These are phyloP conservation scores for Flexamia atlantica DNA, from an alignment of 2,888 invertebrate genomes.

Conservation along the genomic window DNA sequence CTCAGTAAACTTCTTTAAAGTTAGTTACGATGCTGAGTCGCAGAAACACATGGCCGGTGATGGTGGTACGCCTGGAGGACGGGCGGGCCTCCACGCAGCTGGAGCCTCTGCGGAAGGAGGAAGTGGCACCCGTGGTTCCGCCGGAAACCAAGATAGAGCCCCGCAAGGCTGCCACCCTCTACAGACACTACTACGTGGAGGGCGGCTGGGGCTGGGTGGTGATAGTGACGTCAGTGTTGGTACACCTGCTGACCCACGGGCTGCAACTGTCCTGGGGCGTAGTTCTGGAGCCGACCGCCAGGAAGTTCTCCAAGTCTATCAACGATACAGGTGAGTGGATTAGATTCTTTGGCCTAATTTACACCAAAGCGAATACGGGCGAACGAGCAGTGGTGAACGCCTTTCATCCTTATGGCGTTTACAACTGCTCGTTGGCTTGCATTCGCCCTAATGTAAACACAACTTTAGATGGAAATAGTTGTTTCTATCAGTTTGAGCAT, in stretches of 20 bases:
- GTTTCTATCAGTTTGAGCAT: too few species aligned
- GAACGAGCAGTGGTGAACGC: too few species aligned
- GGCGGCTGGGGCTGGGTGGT: conserved; percentile 94
- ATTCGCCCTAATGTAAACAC: too few species aligned
- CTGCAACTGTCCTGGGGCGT: conserved; percentile 82
- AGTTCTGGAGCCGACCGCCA: conserved; percentile 72
- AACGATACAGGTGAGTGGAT: conserved; percentile 60
- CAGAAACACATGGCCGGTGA: conserved; percentile 68
- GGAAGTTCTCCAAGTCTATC: conserved; percentile 60
- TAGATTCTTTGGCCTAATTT: too few species aligned
- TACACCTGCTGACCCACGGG: conserved; percentile 86
- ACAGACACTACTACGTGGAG: conserved; percentile 90
- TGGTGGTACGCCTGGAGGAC: conserved; percentile 67
- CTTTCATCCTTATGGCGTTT: too few species aligned
- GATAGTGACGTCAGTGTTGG: conserved; percentile 83
- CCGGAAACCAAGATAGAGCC: conserved; percentile 72
- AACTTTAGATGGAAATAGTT: too few species aligned
- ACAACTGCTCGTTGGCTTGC: too few species aligned
- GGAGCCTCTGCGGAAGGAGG: conserved; percentile 63
- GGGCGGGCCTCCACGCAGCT: conserved; percentile 61
- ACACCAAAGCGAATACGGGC: too few species aligned
- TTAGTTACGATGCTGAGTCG: conserved; percentile 64
- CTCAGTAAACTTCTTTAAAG: too few species aligned
- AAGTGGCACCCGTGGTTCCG: conserved; percentile 70
- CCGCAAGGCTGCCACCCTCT: conserved; percentile 73